Base-by-base conservation (phyloP, 2,888 invertebrate genomes). In the Subacronicta megacephala region DNA sequence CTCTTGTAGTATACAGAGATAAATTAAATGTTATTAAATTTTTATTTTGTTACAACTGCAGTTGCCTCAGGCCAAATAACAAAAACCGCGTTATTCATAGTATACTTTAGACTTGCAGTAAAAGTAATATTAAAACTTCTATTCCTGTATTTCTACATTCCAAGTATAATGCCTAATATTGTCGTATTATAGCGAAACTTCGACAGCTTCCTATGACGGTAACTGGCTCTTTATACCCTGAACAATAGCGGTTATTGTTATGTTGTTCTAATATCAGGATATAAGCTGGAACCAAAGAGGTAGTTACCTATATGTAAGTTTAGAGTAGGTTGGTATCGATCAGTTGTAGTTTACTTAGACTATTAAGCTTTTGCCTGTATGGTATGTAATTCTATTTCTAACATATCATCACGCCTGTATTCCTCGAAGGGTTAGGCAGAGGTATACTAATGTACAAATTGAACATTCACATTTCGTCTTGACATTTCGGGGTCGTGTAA, bases 231-330 rank as follows among this genome's bases (percentile, higher is more conserved):
- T 31, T 45, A 46, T 18, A 33, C 20, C 13, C 9, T 18, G 37
- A 35, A 72, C 54, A 55, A 72, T 58, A 45, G 61, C 49, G 31
- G 44, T 38, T 50, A 69, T 56, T 72, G 68, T 50, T 53, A 61
- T 50, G 10, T 49, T 40, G 37, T 58, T 29, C 37, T 65, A 65
- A 52, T 71, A 71, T 44, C 40, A n/a, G n/a, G 31, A n/a, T n/a
- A 31, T 31, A 31, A n/a, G n/a, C 31, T 12, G 33, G 51, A 43
- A 51, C 38, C 23, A 58, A 16, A 36, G 38, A n/a, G n/a, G n/a
- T n/a, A n/a, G 40, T 40, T 69, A 62, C 54, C 47, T 53, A 7
- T 43, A 9, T 16, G 20, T 20, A 17, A 31, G 41, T 20, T 45
- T 35, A 36, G 20, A 44, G 33, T n/a, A n/a, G n/a, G n/a, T n/a